These are phyloP conservation scores for Myotis planiceps DNA, from an alignment of 2,797 vertebrate species.

Conservation along the genomic window DNA sequence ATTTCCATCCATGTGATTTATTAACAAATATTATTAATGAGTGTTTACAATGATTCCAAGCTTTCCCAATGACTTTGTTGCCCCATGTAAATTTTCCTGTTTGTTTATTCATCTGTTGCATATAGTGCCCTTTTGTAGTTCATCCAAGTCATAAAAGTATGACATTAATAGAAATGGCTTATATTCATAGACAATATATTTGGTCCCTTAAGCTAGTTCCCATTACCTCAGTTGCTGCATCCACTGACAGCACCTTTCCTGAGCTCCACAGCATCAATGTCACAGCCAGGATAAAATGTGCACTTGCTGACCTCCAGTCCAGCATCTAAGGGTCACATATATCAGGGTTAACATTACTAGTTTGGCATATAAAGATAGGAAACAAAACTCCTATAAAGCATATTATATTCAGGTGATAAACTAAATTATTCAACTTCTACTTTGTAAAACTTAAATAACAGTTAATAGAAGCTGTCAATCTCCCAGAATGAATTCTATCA, in stretches of 20 bases:
- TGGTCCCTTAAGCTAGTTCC: background rate
- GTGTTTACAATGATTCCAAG: background rate
- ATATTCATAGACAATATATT: background rate
- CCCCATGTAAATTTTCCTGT: background rate
- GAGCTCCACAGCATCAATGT: constrained; percentile 85
- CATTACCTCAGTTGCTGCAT: constrained; percentile 86
- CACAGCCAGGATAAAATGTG: constrained; percentile 86
- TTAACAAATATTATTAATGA: background rate
- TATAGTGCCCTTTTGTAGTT: background rate
- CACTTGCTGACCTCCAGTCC: constrained; percentile 81
- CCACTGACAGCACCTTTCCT: constrained; percentile 74
- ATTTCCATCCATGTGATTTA: background rate
- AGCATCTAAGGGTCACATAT: constrained; percentile 90
- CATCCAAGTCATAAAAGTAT: background rate
- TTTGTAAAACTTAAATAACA: background rate
- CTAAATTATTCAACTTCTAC: background rate
- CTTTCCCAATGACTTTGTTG: background rate
- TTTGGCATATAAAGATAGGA: background rate
- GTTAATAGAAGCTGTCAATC: background rate
- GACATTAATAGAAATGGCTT: background rate
- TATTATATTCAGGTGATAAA: background rate
- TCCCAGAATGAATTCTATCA: background rate
- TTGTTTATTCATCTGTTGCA: background rate
- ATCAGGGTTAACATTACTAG: constrained; percentile 7
- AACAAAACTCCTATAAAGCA: background rate